Conservation (phyloP, 2,113 vertebrate genomes). For the Microcebus tavaratra region DNA sequence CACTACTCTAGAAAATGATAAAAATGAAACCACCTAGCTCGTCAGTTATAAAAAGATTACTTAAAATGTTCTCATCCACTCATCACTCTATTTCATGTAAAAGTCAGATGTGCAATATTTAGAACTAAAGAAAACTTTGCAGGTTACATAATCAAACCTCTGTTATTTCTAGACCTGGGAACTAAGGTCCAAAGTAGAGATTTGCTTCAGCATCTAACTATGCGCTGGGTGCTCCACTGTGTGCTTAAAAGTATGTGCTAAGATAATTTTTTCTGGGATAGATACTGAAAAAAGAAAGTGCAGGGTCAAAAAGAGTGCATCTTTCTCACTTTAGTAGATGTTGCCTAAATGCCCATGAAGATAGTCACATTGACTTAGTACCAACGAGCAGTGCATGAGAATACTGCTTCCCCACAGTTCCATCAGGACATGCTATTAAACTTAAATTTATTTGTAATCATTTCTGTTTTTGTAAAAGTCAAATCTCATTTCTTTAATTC, state of each 20-base stretch:
- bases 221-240: background rate
- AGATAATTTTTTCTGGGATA: background rate
- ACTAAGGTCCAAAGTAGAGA: background rate
- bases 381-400: background rate
- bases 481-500: background rate
- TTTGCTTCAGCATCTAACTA: background rate
- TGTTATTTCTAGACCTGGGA: background rate
- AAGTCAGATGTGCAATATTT: background rate
- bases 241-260: background rate
- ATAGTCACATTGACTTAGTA: background rate
- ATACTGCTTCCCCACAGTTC: background rate
- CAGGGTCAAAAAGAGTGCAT: background rate
- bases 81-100: background rate
- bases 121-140: background rate
- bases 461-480: background rate
- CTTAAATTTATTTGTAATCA: background rate
- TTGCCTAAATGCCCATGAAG: background rate
- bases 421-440: background rate
- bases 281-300: background rate
- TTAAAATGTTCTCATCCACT: background rate
- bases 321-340: background rate
- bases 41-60: background rate
- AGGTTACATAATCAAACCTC: background rate
- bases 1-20: background rate
- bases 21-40: background rate